phyloP scores from a whole-genome alignment of 1,140 invertebrate genomes.

The Leptoteleia sp. region DNA sequence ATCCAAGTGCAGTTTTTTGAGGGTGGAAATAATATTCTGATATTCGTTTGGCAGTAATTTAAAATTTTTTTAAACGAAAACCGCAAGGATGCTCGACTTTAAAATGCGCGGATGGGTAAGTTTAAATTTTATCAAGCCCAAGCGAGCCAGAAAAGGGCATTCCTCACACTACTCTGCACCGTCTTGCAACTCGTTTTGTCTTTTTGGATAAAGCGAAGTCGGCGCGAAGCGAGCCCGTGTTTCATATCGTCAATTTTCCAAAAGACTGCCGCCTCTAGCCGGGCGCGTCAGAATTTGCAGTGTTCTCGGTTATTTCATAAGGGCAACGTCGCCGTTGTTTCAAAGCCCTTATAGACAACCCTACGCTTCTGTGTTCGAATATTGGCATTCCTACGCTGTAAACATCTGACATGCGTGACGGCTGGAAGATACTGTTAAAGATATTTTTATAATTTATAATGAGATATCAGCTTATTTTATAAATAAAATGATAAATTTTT shows the following conservation, averaged over 20 bases:
- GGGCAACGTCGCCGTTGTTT: conserved; percentile 59
- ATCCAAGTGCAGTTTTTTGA: no score
- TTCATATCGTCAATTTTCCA: conserved; percentile 80
- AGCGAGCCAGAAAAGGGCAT: conserved; percentile 44
- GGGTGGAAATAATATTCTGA: no score
- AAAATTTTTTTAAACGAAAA: conserved; percentile 32
- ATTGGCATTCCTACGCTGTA: conserved; percentile 68
- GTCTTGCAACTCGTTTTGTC: conserved; percentile 36
- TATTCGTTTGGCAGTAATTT: background rate
- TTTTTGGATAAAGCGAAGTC: conserved; percentile 59
- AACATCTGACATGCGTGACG: conserved; percentile 49
- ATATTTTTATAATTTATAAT: no score
- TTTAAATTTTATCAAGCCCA: conserved; percentile 43
- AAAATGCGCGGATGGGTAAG: conserved; percentile 43
- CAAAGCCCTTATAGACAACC: conserved; percentile 51
- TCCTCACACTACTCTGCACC: conserved; percentile 26
- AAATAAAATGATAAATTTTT: no score
- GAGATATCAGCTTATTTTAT: no score
- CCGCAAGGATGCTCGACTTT: conserved; percentile 36
- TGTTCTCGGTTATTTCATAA: conserved; percentile 78
- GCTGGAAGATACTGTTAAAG: conserved; percentile 35
- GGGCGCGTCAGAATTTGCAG: conserved; percentile 70
- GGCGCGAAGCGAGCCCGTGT: conserved; percentile 67
- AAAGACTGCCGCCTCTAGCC: conserved; percentile 72
- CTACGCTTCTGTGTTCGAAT: conserved; percentile 46